These are phyloP conservation scores for Papilio demoleus DNA, from an alignment of 2,888 invertebrate species.

Conservation along the genomic window DNA sequence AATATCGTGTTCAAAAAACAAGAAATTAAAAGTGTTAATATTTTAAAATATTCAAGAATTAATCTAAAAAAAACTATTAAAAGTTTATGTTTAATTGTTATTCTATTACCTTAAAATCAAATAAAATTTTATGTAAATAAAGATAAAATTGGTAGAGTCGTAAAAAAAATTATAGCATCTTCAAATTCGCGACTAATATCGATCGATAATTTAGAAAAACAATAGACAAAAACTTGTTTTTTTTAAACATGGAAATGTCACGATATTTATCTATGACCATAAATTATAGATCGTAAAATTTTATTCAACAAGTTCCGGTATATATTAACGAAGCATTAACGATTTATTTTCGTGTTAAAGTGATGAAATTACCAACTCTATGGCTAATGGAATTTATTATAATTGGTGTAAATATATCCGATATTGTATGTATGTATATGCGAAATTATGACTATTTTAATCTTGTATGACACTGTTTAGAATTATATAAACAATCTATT, in stretches of 20 bases:
- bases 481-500: no score
- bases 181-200: constrained; percentile 20
- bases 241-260: constrained; percentile 20
- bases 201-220: constrained; percentile 29
- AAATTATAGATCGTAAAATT: constrained; percentile 34
- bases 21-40: neutral
- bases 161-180: constrained; percentile 3
- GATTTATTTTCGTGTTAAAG: constrained; percentile 17
- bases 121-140: constrained; percentile 11
- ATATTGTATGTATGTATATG: no score
- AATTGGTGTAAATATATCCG: no score
- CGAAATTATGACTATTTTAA: no score
- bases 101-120: neutral
- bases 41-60: neutral
- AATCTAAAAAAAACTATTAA: neutral
- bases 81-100: constrained; percentile 1
- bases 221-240: constrained; percentile 18
- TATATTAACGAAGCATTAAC: constrained; percentile 21
- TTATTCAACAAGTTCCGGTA: constrained; percentile 29
- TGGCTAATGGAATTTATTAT: neutral
- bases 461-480: no score
- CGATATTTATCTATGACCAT: constrained; percentile 18
- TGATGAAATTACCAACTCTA: constrained; percentile 21
- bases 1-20: no score
- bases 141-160: constrained; percentile 11